These are phyloP conservation scores for Bostrychus sinensis DNA, from an alignment of 2,113 vertebrate species.

Conservation along the genomic window DNA sequence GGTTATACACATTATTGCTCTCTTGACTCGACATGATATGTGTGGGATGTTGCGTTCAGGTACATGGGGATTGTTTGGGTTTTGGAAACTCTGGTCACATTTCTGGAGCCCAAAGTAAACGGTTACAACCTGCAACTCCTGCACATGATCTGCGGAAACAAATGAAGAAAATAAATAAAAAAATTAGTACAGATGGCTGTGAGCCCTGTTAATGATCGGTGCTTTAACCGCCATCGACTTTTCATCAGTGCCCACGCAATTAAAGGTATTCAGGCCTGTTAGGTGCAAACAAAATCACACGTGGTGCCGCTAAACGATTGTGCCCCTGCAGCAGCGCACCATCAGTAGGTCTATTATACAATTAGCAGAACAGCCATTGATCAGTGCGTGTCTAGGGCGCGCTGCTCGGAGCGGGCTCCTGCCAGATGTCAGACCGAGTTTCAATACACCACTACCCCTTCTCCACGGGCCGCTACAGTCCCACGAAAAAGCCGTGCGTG, in stretches of 20 bases:
- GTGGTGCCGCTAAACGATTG: constrained; percentile 71
- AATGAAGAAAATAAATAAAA: constrained; percentile 77
- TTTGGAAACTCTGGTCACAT: constrained; percentile 70
- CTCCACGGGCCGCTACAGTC: constrained; percentile 68
- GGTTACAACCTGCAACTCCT: constrained; percentile 62
- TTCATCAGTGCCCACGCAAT: constrained; percentile 91
- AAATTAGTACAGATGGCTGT: constrained; percentile 72
- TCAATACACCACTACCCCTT: constrained; percentile 78
- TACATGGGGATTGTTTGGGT: background rate
- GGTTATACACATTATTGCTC: too few species aligned
- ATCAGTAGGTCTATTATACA: constrained; percentile 74
- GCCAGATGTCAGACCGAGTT: constrained; percentile 85
- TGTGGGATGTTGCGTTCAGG: too few species aligned
- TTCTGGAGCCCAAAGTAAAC: constrained; percentile 67
- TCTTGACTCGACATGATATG: too few species aligned
- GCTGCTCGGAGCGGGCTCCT: constrained; percentile 76
- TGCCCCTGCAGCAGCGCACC: constrained; percentile 67
- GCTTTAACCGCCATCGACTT: constrained; percentile 91
- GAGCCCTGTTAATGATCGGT: constrained; percentile 75
- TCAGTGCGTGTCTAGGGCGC: constrained; percentile 62
- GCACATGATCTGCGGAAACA: constrained; percentile 76
- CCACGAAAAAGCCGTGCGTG: constrained; percentile 89
- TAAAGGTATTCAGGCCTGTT: constrained; percentile 90
- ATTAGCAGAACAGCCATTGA: constrained; percentile 76
- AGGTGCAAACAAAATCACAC: constrained; percentile 84